A percentile compares a stretch with the other conserved stretches of the same genome.
phyloP scores from a whole-genome alignment of 2,113 vertebrate species.

The Odontesthes bonariensis region DNA sequence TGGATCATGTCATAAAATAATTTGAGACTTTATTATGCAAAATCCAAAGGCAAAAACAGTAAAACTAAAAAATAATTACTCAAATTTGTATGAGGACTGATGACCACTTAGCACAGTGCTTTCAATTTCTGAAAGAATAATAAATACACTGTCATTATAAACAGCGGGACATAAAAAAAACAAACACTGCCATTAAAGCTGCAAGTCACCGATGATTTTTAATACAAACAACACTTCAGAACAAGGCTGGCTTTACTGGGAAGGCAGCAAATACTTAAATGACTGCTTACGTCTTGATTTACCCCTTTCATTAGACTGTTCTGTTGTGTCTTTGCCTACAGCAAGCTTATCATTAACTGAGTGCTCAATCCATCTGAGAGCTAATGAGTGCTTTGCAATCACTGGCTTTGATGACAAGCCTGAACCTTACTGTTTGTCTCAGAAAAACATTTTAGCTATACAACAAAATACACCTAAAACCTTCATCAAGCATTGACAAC shows the following conservation, averaged over 20 bases:
- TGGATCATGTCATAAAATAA: background rate
- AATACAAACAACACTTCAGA: background rate
- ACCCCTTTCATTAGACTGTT: conserved; percentile 11
- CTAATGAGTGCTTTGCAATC: background rate
- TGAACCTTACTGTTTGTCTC: background rate
- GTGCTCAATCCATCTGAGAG: background rate
- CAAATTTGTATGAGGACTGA: background rate
- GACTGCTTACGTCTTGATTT: background rate
- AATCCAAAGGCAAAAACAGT: background rate
- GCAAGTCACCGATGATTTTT: background rate
- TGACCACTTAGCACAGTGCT: background rate
- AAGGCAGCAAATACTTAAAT: background rate
- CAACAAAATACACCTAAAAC: background rate
- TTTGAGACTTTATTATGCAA: background rate
- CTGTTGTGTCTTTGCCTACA: conserved; percentile 6
- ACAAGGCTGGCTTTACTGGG: background rate
- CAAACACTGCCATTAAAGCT: background rate
- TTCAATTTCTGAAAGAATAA: too few species aligned
- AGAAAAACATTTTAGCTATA: background rate
- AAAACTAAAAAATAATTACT: background rate
- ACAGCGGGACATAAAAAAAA: background rate
- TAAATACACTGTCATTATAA: too few species aligned
- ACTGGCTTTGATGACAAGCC: background rate
- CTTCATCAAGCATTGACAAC: too few species aligned
- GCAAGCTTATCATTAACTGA: conserved; percentile 5